These are phyloP conservation scores for Ctenopoma multispine DNA, from an alignment of 2,797 vertebrate species.

Conservation along the genomic window DNA sequence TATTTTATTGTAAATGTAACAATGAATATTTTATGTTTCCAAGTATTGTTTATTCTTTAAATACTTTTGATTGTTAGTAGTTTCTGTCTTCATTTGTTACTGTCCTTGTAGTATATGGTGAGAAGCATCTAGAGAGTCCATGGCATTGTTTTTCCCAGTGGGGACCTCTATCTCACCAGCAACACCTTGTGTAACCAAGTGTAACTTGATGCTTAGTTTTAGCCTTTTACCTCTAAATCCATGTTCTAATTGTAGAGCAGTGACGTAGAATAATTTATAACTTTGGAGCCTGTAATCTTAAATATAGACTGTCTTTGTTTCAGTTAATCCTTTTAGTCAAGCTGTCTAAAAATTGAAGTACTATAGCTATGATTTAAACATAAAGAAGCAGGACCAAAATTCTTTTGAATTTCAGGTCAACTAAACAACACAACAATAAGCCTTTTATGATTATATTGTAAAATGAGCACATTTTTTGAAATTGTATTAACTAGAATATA, in stretches of 20 bases:
- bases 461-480: too few relatives aligned
- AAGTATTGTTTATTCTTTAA: too few relatives aligned
- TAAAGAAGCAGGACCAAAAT: not conserved
- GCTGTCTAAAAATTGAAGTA: not conserved
- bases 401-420: not conserved
- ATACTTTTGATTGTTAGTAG: too few relatives aligned
- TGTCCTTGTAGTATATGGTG: not conserved
- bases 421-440: too few relatives aligned
- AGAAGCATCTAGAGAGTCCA: not conserved
- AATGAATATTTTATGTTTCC: too few relatives aligned
- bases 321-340: not conserved
- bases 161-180: constrained; percentile 5
- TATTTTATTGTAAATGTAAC: too few relatives aligned
- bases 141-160: constrained; percentile 10
- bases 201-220: constrained; percentile 2
- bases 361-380: not conserved
- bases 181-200: constrained; percentile 22
- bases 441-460: too few relatives aligned
- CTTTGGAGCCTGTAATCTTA: not conserved
- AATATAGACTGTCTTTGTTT: not conserved
- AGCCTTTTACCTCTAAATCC: not conserved
- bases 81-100: not conserved
- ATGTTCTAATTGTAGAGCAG: not conserved
- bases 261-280: too few relatives aligned
- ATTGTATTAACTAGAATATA: too few relatives aligned